Evolutionary conservation across 2,888 invertebrate species (phyloP).

Genomic region (Mesochorus sp.): DNA sequence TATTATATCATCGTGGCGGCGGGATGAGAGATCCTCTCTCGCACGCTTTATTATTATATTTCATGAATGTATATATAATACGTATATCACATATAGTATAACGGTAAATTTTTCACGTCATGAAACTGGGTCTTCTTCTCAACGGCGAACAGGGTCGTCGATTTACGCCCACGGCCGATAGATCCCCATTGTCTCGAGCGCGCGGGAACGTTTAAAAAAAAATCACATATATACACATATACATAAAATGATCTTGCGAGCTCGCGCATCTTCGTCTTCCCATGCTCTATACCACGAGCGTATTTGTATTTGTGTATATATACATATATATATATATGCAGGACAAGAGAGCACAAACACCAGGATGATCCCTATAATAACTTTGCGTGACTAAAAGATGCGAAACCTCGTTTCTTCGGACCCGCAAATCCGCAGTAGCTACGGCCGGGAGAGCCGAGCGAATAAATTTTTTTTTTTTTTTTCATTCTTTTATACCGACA

Average conservation of each 20-base stretch:
- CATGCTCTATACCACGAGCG: constrained; percentile 24
- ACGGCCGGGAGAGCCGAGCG: constrained; percentile 3
- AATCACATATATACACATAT: background rate
- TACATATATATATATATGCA: constrained; percentile 24
- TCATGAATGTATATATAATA: background rate
- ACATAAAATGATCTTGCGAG: constrained; percentile 47
- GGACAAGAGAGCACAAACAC: constrained; percentile 52
- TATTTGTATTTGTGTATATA: constrained; percentile 13
- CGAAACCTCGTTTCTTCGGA: constrained; percentile 47
- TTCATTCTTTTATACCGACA: constrained; percentile 33
- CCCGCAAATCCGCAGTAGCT: constrained; percentile 56
- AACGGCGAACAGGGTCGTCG: constrained; percentile 57
- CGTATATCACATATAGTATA: constrained; percentile 28
- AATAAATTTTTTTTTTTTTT: no score
- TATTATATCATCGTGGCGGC: constrained; percentile 54
- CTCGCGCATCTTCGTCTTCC: constrained; percentile 53
- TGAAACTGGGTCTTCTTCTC: constrained; percentile 62
- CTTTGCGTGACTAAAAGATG: constrained; percentile 60
- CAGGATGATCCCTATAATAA: constrained; percentile 60
- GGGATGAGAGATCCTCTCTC: constrained; percentile 16
- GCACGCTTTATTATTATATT: constrained; percentile 37
- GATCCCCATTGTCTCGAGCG: constrained; percentile 62
- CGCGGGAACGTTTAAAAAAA: constrained; percentile 41
- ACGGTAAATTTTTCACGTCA: constrained; percentile 62
- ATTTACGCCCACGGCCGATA: constrained; percentile 60